Evolutionary conservation across 2,888 invertebrate genomes (phyloP).

Genomic region (Melolontha melolontha): DNA sequence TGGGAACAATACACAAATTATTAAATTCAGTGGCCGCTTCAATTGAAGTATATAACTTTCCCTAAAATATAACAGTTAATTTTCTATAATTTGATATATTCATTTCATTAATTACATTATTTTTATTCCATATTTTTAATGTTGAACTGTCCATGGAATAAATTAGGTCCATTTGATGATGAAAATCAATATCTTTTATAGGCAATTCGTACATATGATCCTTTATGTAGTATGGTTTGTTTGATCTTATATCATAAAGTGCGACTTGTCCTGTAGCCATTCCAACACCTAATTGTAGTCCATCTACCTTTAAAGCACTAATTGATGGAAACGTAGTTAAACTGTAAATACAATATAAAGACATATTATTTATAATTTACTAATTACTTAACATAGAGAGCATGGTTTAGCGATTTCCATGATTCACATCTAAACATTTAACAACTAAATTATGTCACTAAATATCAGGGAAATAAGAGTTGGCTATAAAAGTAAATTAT

Average conservation of each 20-base stretch:
- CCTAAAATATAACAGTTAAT: conserved; percentile 69
- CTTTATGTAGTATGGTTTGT: conserved; percentile 88
- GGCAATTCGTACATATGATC: conserved; percentile 96
- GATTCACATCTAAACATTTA: too few species aligned
- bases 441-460: too few species aligned
- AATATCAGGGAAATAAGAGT: too few species aligned
- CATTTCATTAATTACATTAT: conserved; percentile 75
- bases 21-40: conserved; percentile 90
- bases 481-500: too few species aligned
- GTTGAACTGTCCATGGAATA: conserved; percentile 91
- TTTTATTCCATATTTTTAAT: conserved; percentile 91
- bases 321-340: conserved; percentile 77
- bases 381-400: too few species aligned
- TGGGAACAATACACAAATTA: conserved; percentile 90
- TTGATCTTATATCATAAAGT: conserved; percentile 93
- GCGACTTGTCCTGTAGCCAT: conserved; percentile 94
- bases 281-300: conserved; percentile 87
- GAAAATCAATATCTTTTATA: conserved; percentile 89
- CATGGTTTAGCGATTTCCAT: too few species aligned
- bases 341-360: conserved; percentile 63
- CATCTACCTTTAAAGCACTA: conserved; percentile 82
- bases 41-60: conserved; percentile 93
- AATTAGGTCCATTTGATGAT: conserved; percentile 81
- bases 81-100: not conserved
- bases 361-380: not conserved